Evolutionary conservation across 2,797 vertebrate genomes (phyloP), one percentile per base, ranked within the genome.

Genomic region (Chiloscyllium punctatum): DNA sequence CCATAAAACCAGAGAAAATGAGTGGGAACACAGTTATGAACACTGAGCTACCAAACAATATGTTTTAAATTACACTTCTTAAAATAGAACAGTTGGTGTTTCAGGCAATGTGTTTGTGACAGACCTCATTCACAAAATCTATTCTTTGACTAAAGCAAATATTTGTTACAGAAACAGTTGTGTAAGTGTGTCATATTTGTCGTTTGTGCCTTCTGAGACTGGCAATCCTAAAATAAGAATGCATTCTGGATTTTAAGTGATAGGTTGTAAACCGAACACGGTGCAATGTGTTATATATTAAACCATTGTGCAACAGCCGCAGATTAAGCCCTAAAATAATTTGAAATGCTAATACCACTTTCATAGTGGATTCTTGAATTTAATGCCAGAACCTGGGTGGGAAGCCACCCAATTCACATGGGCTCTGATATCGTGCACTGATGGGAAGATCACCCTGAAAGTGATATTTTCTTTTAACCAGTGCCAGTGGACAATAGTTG

Each of bases 11-110:
- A 33, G 48, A 74, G 42, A 27, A 71, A 72, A 72, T 18, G 7
- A 48, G 37, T 72, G 68, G 92, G 72, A 72, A n/a, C 11, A 74
- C 51, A 37, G 21, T 1, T 30, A 11, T 74, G 68, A 30, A 72
- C 68, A 74, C 21, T 74, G 92, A 74, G 30, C 11, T 71, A 94
- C 72, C 33, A 18, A 51, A 74, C 68, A 51, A 72, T 57, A 53
- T 95, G 94, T 53, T 95, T 94, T 77, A 53, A 95, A 77, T 95
- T 53, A 95, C 8, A 27, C 4, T 69, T 90, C 53, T 77, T 5
- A 95, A 48, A 77, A 77, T 51, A 18, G 27, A 72, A 15, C 42
- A 18, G 0, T 33, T 95, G 37, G 66, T 77, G 25, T 53, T 48
- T 27, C 27, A 94, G 94, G 69, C 94, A 94, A 94, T 33, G 48